Evolutionary conservation across 2,797 vertebrate species (phyloP).

Genomic region (Halcyon leucocephala): DNA sequence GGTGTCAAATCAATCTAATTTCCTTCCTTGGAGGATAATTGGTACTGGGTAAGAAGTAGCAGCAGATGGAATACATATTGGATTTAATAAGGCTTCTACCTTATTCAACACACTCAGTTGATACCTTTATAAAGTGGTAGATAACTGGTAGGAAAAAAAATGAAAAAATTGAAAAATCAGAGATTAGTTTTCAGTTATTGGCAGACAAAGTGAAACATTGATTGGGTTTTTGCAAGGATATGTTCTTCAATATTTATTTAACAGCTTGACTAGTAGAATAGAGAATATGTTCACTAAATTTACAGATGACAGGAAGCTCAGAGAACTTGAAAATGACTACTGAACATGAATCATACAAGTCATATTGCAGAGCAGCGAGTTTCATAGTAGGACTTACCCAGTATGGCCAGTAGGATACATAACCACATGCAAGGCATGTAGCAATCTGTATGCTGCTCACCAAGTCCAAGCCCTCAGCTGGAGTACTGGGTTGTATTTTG

Average conservation of each 20-base stretch:
- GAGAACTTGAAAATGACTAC: not conserved
- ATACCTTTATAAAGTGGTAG: not conserved
- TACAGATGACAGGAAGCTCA: conserved; percentile 4
- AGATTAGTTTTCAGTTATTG: conserved; percentile 3
- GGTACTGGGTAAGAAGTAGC: conserved; percentile 10
- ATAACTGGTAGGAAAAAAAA: not conserved
- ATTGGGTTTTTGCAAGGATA: not conserved
- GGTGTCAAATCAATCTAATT: conserved; percentile 26
- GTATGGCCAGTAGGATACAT: not conserved
- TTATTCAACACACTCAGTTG: not conserved
- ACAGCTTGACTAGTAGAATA: not conserved
- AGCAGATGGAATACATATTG: conserved; percentile 9
- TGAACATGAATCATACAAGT: not conserved
- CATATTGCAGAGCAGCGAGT: not conserved
- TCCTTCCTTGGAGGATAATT: conserved; percentile 5
- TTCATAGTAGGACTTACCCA: not conserved
- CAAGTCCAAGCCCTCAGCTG: not conserved
- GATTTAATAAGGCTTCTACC: conserved; percentile 10
- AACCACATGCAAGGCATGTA: accelerated
- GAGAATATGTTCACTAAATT: not conserved
- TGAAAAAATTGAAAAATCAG: not conserved
- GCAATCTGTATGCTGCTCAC: not conserved
- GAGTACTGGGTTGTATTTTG: not conserved
- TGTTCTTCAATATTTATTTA: conserved; percentile 45
- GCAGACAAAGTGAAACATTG: not conserved